Base-by-base conservation (phyloP, 2,888 invertebrate species). In the Syrista parreyssii region DNA sequence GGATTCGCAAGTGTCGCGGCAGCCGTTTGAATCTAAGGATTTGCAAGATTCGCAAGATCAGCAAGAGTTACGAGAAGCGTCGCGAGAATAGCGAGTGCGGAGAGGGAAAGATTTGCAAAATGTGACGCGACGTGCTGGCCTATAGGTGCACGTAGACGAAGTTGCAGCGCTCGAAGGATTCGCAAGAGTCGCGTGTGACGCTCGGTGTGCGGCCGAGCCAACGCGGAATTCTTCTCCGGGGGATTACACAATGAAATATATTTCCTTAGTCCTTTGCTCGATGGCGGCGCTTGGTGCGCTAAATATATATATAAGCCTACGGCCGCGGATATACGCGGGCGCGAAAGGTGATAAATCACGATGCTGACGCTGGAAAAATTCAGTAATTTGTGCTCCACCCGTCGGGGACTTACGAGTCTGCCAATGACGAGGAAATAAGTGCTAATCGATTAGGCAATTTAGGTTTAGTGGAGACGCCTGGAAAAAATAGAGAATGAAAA, bases 191-290 rank as follows among this genome's bases (percentile, higher is more conserved):
- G 40, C 68, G 15, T n/a, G 68, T 32, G 79, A 82, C 77, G 82
- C 79, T 73, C 79, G 82, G 76, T 80, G 82, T 82, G 76, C 76
- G 81, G 82, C 78, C 80, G 73, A 78, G 78, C 79, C 31, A 77
- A 73, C 78, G 73, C 75, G 83, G 82, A 84, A 88, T 85, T 84
- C 84, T 84, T 86, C 86, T 82, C 79, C 80, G 84, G 80, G 84
- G 88, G 89, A 90, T 90, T 90, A 90, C 88, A 90, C 90, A 90
- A 90, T 90, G 89, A 90, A 90, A 90, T 90, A 90, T 90, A 90
- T 88, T 88, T 89, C 84, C 85, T 84, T 78, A 82, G 81, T 55
- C 76, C 68, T 74, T 74, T 76, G 30, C n/a, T 79, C 82, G 81
- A 78, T 75, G 76, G 79, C 82, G 80, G 78, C 80, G 82, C 78